Conservation (phyloP, 2,113 vertebrate species). For the Myanophis thanlyinensis region DNA sequence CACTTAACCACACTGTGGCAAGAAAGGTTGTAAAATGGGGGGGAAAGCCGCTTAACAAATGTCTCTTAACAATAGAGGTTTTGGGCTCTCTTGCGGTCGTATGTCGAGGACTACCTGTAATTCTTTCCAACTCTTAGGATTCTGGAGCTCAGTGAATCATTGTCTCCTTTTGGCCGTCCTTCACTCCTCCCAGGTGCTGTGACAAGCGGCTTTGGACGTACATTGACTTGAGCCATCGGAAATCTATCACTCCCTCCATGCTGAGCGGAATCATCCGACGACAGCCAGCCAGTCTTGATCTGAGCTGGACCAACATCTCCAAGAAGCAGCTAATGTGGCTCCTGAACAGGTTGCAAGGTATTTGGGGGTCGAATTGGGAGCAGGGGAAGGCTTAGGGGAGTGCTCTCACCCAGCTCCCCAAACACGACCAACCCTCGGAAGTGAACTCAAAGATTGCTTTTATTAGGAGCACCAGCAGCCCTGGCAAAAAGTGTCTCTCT, state of each 20-base stretch:
- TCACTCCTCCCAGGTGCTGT: constrained; percentile 79
- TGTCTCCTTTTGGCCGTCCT: not conserved
- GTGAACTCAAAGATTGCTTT: too few relatives aligned
- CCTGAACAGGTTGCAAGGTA: constrained; percentile 87
- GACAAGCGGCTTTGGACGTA: constrained; percentile 86
- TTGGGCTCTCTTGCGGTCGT: too few relatives aligned
- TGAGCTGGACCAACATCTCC: constrained; percentile 90
- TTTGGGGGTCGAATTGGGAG: not conserved
- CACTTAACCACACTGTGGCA: too few relatives aligned
- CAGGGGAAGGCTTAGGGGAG: too few relatives aligned
- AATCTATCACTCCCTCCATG: constrained; percentile 89
- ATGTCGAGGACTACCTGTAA: too few relatives aligned
- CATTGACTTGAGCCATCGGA: constrained; percentile 86
- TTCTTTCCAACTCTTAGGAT: not conserved
- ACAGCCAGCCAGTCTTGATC: constrained; percentile 83
- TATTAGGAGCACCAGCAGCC: too few relatives aligned
- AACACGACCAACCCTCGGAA: too few relatives aligned
- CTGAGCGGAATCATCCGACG: constrained; percentile 88
- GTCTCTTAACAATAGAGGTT: too few relatives aligned
- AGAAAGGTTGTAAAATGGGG: too few relatives aligned
- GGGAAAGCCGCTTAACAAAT: too few relatives aligned
- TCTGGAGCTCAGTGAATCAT: not conserved
- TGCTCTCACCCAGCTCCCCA: too few relatives aligned
- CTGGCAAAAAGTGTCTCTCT: too few relatives aligned
- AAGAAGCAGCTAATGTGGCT: constrained; percentile 95